Conservation (phyloP, 2,797 vertebrate species). For the Ctenochaetus hawaiiensis region DNA sequence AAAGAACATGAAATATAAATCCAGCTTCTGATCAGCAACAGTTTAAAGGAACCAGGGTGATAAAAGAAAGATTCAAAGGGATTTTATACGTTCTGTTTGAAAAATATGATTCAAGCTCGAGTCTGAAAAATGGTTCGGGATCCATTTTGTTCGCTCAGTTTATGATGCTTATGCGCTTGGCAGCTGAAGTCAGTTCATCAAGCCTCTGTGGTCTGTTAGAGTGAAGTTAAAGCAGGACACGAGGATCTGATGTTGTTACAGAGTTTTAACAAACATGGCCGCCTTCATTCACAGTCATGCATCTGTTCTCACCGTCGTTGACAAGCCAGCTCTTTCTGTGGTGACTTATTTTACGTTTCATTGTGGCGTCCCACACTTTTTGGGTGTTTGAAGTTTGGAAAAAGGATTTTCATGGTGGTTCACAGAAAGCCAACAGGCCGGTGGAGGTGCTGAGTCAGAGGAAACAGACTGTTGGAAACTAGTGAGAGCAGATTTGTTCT, state of each 20-base stretch:
- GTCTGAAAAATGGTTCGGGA: background rate
- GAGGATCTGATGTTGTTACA: background rate
- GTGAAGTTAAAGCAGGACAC: conserved; percentile 1
- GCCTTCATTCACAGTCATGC: background rate
- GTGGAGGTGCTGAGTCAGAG: conserved; percentile 33
- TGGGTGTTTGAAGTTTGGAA: background rate
- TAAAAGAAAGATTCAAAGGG: conserved; percentile 10
- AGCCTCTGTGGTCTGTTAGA: conserved; percentile 5
- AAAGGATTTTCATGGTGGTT: background rate
- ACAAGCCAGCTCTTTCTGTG: background rate
- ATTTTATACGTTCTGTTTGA: background rate
- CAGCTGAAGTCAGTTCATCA: conserved; percentile 14
- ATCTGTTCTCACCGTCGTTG: background rate
- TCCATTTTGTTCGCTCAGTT: conserved; percentile 5
- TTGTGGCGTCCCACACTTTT: background rate
- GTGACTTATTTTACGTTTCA: background rate
- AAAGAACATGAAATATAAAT: conserved; percentile 27
- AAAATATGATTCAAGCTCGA: conserved; percentile 10
- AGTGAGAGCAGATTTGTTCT: conserved; percentile 39
- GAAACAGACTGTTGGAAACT: conserved; percentile 17
- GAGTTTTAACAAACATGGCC: conserved; percentile 6
- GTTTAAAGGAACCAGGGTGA: conserved; percentile 13
- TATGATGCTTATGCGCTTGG: conserved; percentile 2
- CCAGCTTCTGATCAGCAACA: conserved; percentile 10
- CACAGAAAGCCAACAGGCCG: background rate